These are phyloP conservation scores for Trachythela sp. DNA, from an alignment of 64 coral and sea anemone species.

Conservation along the genomic window DNA sequence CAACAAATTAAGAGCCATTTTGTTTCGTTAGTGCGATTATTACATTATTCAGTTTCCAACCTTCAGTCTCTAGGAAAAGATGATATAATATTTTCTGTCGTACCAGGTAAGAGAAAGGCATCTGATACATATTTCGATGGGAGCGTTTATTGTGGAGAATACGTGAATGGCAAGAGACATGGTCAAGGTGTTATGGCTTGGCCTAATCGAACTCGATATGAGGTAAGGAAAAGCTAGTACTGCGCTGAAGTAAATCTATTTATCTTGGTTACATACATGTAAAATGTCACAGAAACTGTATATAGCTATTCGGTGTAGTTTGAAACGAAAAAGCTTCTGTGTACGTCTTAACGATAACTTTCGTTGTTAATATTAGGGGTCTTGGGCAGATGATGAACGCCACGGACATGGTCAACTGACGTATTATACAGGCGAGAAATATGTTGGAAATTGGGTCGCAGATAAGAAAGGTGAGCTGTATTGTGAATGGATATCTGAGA, in stretches of 20 bases:
- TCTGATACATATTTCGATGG: slow-evolving; percentile 73
- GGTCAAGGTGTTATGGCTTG: slow-evolving; percentile 77
- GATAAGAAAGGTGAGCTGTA: slow-evolving; percentile 93
- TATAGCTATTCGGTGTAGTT: too few species aligned
- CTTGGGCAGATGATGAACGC: slow-evolving; percentile 82
- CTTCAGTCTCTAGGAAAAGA: not conserved
- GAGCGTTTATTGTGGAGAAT: slow-evolving; percentile 69
- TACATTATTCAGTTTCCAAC: not conserved
- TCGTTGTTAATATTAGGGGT: slow-evolving; percentile 26
- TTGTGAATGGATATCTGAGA: not conserved
- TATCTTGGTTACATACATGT: too few species aligned
- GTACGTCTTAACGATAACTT: too few species aligned
- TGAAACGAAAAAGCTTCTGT: too few species aligned
- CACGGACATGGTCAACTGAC: slow-evolving; percentile 73
- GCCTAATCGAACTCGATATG: slow-evolving; percentile 83
- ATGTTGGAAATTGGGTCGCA: slow-evolving; percentile 82
- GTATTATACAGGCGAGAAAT: slow-evolving; percentile 87
- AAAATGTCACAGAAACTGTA: too few species aligned
- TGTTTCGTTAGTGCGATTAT: not conserved
- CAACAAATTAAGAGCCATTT: too few species aligned
- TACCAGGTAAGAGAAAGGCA: slow-evolving; percentile 69
- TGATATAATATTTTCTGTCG: not conserved
- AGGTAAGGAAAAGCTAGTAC: slow-evolving; percentile 30
- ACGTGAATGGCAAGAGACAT: slow-evolving; percentile 76
- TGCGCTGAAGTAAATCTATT: too few species aligned